Conservation (phyloP, 1,140 invertebrate genomes). For the Micrasema longulum region DNA sequence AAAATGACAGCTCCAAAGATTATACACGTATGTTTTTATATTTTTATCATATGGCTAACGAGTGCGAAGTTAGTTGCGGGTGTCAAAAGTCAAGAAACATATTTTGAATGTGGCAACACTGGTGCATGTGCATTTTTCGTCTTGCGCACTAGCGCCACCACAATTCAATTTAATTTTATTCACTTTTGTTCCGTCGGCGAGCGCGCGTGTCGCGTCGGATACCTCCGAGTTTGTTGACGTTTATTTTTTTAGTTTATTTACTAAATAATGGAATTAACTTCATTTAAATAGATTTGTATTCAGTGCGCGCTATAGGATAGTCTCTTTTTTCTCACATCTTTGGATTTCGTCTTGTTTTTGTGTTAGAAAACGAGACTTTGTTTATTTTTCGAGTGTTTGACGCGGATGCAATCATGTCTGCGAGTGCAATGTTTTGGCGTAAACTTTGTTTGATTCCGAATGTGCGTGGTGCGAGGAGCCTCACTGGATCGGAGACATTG, state of each 20-base stretch:
- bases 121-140: slow-evolving; percentile 24
- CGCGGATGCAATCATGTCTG: slow-evolving; percentile 32
- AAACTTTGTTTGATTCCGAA: slow-evolving; percentile 31
- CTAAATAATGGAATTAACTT: slow-evolving; percentile 29
- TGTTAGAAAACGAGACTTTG: no score
- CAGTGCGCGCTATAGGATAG: not conserved
- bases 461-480: slow-evolving; percentile 23
- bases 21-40: not conserved
- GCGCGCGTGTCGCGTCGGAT: slow-evolving; percentile 14
- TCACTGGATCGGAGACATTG: slow-evolving; percentile 27
- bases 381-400: slow-evolving; percentile 25
- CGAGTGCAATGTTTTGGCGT: slow-evolving; percentile 26
- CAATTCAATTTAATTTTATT: slow-evolving; percentile 28
- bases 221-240: slow-evolving; percentile 26
- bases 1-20: not conserved
- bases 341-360: no score
- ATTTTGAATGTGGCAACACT: slow-evolving; percentile 15
- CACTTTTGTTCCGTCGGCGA: not conserved
- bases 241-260: slow-evolving; percentile 25
- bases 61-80: slow-evolving; percentile 8
- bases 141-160: slow-evolving; percentile 16
- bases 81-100: not conserved
- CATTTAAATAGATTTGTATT: slow-evolving; percentile 18
- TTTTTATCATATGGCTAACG: slow-evolving; percentile 11
- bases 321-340: slow-evolving; percentile 10